Conservation (phyloP, 2,797 vertebrate species). For the Crenuchus spilurus region DNA sequence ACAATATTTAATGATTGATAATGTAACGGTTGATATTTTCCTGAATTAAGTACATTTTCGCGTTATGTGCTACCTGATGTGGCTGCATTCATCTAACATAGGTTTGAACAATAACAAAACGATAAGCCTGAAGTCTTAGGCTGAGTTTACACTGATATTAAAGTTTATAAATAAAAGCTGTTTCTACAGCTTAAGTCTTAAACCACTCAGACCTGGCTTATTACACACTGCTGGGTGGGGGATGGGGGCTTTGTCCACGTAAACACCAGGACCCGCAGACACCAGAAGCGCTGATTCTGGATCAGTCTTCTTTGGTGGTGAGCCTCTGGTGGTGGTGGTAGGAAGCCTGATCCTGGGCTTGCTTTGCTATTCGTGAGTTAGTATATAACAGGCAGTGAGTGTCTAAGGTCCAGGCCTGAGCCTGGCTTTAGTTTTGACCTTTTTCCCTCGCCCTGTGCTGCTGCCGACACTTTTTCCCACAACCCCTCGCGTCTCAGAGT, state of each 20-base stretch:
- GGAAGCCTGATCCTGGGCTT: conserved; percentile 11
- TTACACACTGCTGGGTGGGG: conserved; percentile 24
- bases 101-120: conserved; percentile 45
- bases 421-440: conserved; percentile 43
- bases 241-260: conserved; percentile 4
- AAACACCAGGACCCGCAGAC: conserved; percentile 11
- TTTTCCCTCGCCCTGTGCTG: conserved; percentile 29
- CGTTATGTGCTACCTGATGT: conserved; percentile 17
- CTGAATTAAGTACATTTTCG: no score
- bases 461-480: conserved; percentile 54
- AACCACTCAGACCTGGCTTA: conserved; percentile 32
- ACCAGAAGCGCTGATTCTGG: not conserved
- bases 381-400: not conserved
- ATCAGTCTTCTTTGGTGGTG: not conserved
- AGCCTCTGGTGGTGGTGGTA: not conserved
- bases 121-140: conserved; percentile 21
- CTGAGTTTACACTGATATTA: conserved; percentile 49
- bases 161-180: conserved; percentile 53
- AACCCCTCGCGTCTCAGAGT: conserved; percentile 43
- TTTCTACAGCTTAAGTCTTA: conserved; percentile 39
- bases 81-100: conserved; percentile 22
- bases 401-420: conserved; percentile 10
- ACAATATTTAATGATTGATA: no score
- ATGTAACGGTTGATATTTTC: no score
- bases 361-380: not conserved